Evolutionary conservation across 1,140 invertebrate species (phyloP).

Genomic region (Drosophila erecta): DNA sequence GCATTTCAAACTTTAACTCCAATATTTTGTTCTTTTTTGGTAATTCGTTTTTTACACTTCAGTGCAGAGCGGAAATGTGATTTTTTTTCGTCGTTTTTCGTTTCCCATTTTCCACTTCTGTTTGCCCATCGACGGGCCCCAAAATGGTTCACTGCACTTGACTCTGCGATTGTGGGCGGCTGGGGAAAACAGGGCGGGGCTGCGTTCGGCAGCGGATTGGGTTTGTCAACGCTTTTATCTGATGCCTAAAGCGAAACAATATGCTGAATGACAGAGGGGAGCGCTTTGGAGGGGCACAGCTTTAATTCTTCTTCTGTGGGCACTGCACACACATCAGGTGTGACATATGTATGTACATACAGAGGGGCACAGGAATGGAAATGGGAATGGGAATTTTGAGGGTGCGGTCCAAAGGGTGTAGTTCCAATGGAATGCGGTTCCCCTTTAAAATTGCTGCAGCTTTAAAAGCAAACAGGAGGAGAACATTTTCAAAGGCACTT

Average conservation of each 20-base stretch:
- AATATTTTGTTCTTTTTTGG: background rate
- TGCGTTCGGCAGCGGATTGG: constrained; percentile 24
- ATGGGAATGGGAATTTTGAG: background rate
- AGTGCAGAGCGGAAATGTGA: constrained; percentile 75
- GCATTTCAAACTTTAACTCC: constrained; percentile 5
- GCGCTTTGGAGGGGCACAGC: constrained; percentile 11
- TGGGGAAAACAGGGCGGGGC: constrained; percentile 2
- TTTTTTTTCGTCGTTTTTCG: constrained; percentile 43
- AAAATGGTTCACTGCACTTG: constrained; percentile 81
- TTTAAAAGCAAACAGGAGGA: background rate
- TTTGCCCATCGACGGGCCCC: constrained; percentile 62
- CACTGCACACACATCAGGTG: constrained; percentile 50
- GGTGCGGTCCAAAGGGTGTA: constrained; percentile 29
- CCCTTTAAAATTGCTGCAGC: constrained; percentile 18
- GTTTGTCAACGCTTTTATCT: constrained; percentile 74
- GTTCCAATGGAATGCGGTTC: constrained; percentile 19
- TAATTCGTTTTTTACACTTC: constrained; percentile 64
- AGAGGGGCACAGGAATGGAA: background rate
- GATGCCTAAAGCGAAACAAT: constrained; percentile 64
- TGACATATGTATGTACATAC: constrained; percentile 11
- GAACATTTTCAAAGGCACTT: background rate
- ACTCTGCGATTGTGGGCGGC: constrained; percentile 38
- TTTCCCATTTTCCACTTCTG: constrained; percentile 44
- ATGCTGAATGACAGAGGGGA: constrained; percentile 6
- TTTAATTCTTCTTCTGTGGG: constrained; percentile 47